Evolutionary conservation across 2,888 invertebrate genomes (phyloP).

Genomic region (Drosophila falleni): DNA sequence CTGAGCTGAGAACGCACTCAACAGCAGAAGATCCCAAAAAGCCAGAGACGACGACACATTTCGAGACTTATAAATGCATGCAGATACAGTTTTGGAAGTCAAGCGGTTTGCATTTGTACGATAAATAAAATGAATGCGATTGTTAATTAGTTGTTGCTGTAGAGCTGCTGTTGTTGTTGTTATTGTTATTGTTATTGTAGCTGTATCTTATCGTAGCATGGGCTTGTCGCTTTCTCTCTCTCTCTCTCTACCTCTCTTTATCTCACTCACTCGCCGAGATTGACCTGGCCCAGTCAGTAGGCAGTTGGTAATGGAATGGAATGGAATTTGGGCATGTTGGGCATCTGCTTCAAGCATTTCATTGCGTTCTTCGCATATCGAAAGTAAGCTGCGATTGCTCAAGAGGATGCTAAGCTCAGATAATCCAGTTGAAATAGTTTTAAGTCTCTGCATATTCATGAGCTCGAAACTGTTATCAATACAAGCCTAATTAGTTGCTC

Average conservation of each 20-base stretch:
- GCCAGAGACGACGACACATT: constrained; percentile 18
- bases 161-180: constrained; percentile 33
- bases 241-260: constrained; percentile 1
- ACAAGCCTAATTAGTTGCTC: constrained; percentile 15
- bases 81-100: constrained; percentile 81
- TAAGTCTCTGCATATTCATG: constrained; percentile 1
- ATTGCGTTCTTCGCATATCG: constrained; percentile 43
- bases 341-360: constrained; percentile 42
- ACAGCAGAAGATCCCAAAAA: constrained; percentile 26
- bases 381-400: constrained; percentile 31
- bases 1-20: constrained; percentile 10
- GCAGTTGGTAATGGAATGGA: constrained; percentile 55
- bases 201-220: constrained; percentile 68
- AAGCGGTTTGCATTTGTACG: constrained; percentile 80
- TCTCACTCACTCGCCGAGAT: constrained; percentile 19
- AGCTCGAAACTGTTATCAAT: constrained; percentile 4
- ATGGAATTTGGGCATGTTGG: constrained; percentile 54
- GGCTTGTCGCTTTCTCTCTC: constrained; percentile 55
- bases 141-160: constrained; percentile 79
- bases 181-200: constrained; percentile 29
- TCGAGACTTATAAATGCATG: constrained; percentile 71
- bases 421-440: constrained; percentile 40
- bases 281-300: constrained; percentile 62
- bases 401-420: constrained; percentile 43
- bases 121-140: constrained; percentile 81